Conservation (phyloP, 1,140 invertebrate species). For the Lasaia peninsularis region DNA sequence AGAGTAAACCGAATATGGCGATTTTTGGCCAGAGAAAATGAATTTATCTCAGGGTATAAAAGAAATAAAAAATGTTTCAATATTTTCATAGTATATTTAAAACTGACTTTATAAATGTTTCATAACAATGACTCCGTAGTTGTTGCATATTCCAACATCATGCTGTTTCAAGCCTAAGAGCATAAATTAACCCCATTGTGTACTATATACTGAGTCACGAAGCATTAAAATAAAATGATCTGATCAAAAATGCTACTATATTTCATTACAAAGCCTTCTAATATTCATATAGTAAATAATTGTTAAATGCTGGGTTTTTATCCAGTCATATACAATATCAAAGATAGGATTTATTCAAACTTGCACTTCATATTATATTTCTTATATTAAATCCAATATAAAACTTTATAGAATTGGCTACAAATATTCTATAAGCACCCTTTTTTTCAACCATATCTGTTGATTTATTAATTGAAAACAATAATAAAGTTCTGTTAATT, state of each 20-base stretch:
- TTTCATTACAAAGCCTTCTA: slow-evolving; percentile 71
- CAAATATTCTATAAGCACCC: slow-evolving; percentile 38
- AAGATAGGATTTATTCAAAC: slow-evolving; percentile 58
- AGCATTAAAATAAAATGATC: slow-evolving; percentile 70
- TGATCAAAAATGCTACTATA: slow-evolving; percentile 75
- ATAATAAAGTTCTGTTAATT: neutral
- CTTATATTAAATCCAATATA: slow-evolving; percentile 21
- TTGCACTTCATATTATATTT: slow-evolving; percentile 46
- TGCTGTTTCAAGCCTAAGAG: slow-evolving; percentile 56
- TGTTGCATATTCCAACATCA: slow-evolving; percentile 51
- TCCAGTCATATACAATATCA: slow-evolving; percentile 55
- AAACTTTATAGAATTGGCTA: slow-evolving; percentile 24
- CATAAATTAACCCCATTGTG: slow-evolving; percentile 59
- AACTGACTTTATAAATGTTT: slow-evolving; percentile 73
- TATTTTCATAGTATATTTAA: slow-evolving; percentile 67
- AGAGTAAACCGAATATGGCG: no score
- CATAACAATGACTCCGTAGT: slow-evolving; percentile 60
- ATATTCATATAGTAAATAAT: slow-evolving; percentile 68
- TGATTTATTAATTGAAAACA: neutral
- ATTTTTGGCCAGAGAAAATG: no score
- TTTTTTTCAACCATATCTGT: slow-evolving; percentile 24
- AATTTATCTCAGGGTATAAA: neutral
- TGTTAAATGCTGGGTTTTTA: slow-evolving; percentile 69
- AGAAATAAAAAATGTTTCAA: slow-evolving; percentile 40
- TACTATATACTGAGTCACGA: slow-evolving; percentile 67